Percentiles rank a stretch among this genome's conserved stretches.
Evolutionary conservation across 2,113 vertebrate genomes (phyloP).

Genomic region (Vidua macroura): DNA sequence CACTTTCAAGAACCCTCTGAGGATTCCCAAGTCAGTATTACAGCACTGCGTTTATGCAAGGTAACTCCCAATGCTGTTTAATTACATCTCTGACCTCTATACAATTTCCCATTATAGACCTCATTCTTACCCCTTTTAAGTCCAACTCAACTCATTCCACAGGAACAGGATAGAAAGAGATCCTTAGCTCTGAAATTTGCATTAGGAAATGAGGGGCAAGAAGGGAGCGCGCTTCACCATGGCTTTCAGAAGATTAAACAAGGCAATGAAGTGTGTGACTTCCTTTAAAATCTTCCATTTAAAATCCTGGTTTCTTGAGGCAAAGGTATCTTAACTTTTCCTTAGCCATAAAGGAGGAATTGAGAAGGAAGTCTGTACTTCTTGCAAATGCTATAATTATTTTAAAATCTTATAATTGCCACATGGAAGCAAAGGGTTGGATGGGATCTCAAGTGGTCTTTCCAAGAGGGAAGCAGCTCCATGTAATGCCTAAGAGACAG

Average conservation of each 20-base stretch:
- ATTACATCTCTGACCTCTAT: conserved; percentile 44
- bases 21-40: neutral
- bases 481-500: neutral
- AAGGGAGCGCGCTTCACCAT: neutral
- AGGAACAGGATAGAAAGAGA: neutral
- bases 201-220: neutral
- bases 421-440: neutral
- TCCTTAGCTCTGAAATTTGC: conserved; percentile 4
- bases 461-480: neutral
- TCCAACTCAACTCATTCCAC: neutral
- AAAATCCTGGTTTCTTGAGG: neutral
- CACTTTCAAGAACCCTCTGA: conserved; percentile 5
- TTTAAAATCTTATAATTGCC: neutral
- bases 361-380: neutral
- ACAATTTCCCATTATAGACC: neutral
- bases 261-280: neutral
- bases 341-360: neutral
- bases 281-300: neutral
- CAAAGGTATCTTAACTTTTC: neutral
- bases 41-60: neutral
- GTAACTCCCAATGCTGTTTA: conserved; percentile 30
- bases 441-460: neutral
- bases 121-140: conserved; percentile 21
- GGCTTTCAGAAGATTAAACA: neutral
- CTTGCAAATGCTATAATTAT: neutral